Evolutionary conservation across 2,797 vertebrate species (phyloP).

Genomic region (Macroramphosus scolopax): DNA sequence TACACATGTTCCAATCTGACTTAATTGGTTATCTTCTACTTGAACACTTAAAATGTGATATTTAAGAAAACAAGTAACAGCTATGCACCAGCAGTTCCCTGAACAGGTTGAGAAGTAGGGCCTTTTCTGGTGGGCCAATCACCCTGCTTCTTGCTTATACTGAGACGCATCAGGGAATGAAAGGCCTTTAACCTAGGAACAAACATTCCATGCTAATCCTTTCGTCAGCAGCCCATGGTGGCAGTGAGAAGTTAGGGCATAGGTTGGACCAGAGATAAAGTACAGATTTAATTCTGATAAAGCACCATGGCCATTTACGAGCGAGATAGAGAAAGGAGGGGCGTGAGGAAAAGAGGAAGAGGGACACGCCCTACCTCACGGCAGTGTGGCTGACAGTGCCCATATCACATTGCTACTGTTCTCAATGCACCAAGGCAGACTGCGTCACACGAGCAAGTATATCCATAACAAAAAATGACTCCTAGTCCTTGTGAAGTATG

Average conservation of each 20-base stretch:
- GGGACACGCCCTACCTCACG: slow-evolving; percentile 71
- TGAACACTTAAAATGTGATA: slow-evolving; percentile 42
- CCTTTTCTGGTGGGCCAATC: slow-evolving; percentile 18
- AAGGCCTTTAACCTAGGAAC: slow-evolving; percentile 6
- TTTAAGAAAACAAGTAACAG: slow-evolving; percentile 11
- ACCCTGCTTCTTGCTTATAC: slow-evolving; percentile 18
- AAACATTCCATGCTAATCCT: background rate
- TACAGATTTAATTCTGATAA: slow-evolving; percentile 51
- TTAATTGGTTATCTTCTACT: slow-evolving; percentile 35
- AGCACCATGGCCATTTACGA: slow-evolving; percentile 33
- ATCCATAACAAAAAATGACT: slow-evolving; percentile 48
- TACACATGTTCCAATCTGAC: slow-evolving; percentile 59
- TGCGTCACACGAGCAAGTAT: slow-evolving; percentile 58
- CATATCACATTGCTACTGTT: slow-evolving; percentile 67
- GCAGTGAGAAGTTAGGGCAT: slow-evolving; percentile 33
- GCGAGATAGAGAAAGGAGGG: slow-evolving; percentile 30
- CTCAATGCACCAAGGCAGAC: slow-evolving; percentile 41
- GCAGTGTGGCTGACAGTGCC: slow-evolving; percentile 63
- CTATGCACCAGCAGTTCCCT: background rate
- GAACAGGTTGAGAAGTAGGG: slow-evolving; percentile 5
- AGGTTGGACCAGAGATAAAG: slow-evolving; percentile 42
- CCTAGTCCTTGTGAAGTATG: slow-evolving; percentile 50
- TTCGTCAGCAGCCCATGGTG: slow-evolving; percentile 16
- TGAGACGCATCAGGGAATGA: background rate
- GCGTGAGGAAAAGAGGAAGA: slow-evolving; percentile 27